Evolutionary conservation across 1,140 invertebrate genomes (phyloP), one percentile per base, ranked within the genome.

Genomic region (Ostrea edulis): DNA sequence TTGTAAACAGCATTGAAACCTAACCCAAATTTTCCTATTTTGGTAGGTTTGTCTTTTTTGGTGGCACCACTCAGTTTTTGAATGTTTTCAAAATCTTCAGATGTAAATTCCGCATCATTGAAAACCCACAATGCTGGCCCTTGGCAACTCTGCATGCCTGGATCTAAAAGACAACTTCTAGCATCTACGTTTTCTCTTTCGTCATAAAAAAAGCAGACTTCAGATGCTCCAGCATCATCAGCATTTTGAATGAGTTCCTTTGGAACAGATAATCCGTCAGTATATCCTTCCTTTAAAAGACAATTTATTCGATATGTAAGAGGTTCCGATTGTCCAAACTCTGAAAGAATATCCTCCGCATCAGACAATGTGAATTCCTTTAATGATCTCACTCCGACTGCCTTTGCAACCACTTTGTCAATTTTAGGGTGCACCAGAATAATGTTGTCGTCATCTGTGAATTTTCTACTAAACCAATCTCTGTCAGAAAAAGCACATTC

Each of bases 141-240:
- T 90, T 94, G 94, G 25, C 91, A 92, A 81, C 91, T 88, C 22
- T 86, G 87, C 91, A 95, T 93, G 2, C 87, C 91, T 17, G 92
- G 89, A 85, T 93, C 90, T 20, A 95, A 81, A 8, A 95, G 87
- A 35, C 87, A 88, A 14, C 89, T 89, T 77, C 86, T 87, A 2
- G 55, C 53, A 86, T 93, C 84, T 51, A 90, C 85, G 81, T 94
- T 94, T 84, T 92, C 87, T 86, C 93, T 81, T 82, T 94, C 93
- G 85, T 94, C 94, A 86, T 93, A 93, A 0, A 94, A 94, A 89
- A 96, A 96, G 12, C 87, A 90, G 2, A 94, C 90, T 90, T 95
- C 94, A 29, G 93, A 95, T n/a, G 95, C 94, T 71, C 95, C 95
- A 85, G 94, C 94, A 93, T 95, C 94, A 89, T 93, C 93, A 81